Conservation (phyloP, 1,140 invertebrate species). For the Orius insidiosus region DNA sequence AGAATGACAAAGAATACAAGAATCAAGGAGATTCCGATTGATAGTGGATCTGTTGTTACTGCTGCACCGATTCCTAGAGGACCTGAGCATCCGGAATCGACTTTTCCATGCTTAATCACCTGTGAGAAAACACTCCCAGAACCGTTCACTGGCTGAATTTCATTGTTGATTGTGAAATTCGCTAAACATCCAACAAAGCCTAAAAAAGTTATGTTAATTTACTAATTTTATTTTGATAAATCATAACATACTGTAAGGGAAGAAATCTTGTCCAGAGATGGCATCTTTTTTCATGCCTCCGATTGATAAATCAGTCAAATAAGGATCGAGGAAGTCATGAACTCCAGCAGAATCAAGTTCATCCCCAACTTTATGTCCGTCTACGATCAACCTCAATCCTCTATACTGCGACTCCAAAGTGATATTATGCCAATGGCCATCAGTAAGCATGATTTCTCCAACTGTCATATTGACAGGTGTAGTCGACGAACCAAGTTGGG, state of each 20-base stretch:
- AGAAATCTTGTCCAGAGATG: slow-evolving; percentile 29
- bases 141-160: slow-evolving; percentile 75
- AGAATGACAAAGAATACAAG: slow-evolving; percentile 87
- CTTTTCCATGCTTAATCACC: slow-evolving; percentile 43
- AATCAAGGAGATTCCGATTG: slow-evolving; percentile 78
- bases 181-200: slow-evolving; percentile 76
- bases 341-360: slow-evolving; percentile 66
- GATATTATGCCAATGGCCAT: slow-evolving; percentile 76
- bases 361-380: slow-evolving; percentile 53
- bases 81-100: slow-evolving; percentile 46
- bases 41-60: slow-evolving; percentile 65
- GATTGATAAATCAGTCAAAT: slow-evolving; percentile 57
- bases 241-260: slow-evolving; percentile 29
- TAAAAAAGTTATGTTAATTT: slow-evolving; percentile 24
- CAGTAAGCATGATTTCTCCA: slow-evolving; percentile 28
- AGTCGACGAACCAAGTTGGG: slow-evolving; percentile 39
- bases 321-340: slow-evolving; percentile 80
- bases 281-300: slow-evolving; percentile 46
- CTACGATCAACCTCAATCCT: slow-evolving; percentile 48
- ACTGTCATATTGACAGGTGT: slow-evolving; percentile 73
- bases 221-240: not conserved
- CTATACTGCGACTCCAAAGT: slow-evolving; percentile 49
- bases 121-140: slow-evolving; percentile 62
- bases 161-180: slow-evolving; percentile 75
- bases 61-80: slow-evolving; percentile 52